Conservation (phyloP, 1,140 invertebrate species). For the Calosoma granatense region DNA sequence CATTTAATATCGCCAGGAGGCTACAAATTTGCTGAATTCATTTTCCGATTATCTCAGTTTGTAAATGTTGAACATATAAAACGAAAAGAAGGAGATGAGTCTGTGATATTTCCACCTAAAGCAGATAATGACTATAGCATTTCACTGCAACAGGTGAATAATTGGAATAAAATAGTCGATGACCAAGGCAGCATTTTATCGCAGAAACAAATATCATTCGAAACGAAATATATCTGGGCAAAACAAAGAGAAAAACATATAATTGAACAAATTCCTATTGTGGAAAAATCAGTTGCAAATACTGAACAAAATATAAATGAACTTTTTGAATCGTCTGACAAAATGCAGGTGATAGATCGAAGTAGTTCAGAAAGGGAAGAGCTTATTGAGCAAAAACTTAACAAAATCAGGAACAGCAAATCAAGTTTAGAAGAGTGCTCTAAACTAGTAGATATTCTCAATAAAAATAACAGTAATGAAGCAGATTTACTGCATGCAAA, state of each 20-base stretch:
- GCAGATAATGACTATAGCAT: background rate
- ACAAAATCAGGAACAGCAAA: background rate
- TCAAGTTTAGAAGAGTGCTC: background rate
- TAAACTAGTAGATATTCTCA: background rate
- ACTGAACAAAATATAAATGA: background rate
- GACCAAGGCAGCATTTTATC: background rate
- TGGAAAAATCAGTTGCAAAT: background rate
- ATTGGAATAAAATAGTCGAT: background rate
- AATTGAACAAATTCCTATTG: background rate
- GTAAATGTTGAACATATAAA: constrained; percentile 20
- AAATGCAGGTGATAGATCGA: background rate
- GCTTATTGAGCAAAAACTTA: background rate
- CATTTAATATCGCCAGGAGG: constrained; percentile 28
- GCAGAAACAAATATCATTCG: background rate
- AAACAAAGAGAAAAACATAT: background rate
- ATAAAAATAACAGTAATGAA: background rate
- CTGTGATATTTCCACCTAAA: background rate
- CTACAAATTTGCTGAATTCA: constrained; percentile 24
- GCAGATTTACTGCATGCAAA: background rate
- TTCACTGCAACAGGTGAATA: background rate
- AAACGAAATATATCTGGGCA: background rate
- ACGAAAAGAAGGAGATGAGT: background rate
- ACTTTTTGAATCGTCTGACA: background rate
- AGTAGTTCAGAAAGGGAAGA: background rate
- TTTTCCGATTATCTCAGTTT: constrained; percentile 25